Percentiles rank a stretch among this genome's conserved stretches.
Evolutionary conservation across 2,888 invertebrate species (phyloP).

Genomic region (Coenonympha glycerion): DNA sequence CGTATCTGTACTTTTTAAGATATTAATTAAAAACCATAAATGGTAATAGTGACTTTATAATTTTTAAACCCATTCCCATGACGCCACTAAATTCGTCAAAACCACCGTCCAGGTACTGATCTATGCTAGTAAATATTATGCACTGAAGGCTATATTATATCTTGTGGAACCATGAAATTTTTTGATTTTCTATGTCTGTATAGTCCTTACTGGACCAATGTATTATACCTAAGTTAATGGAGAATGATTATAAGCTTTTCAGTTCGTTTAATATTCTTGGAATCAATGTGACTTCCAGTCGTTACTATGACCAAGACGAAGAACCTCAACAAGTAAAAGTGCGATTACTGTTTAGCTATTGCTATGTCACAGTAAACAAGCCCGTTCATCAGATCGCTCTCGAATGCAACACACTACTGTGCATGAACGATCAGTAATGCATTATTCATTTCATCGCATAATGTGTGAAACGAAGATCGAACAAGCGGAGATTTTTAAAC

Average conservation of each 20-base stretch:
- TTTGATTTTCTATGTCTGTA: not conserved
- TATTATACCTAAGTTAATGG: not conserved
- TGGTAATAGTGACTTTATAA: no score
- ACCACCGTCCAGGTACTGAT: not conserved
- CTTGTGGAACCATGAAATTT: constrained; percentile 10
- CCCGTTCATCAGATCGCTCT: constrained; percentile 30
- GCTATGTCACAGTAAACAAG: constrained; percentile 9
- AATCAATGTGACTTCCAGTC: not conserved
- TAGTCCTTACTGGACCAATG: not conserved
- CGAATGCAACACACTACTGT: constrained; percentile 29
- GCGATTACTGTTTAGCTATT: constrained; percentile 1
- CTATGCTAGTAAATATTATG: not conserved
- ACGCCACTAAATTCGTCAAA: not conserved
- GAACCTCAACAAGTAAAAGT: constrained; percentile 3
- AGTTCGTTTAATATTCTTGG: not conserved
- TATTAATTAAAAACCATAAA: no score
- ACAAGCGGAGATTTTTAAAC: constrained; percentile 4
- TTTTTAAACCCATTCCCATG: no score
- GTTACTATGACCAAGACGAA: not conserved
- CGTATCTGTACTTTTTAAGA: no score
- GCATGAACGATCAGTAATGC: constrained; percentile 33
- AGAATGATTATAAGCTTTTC: not conserved
- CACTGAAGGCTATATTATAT: no score
- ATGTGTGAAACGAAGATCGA: constrained; percentile 22
- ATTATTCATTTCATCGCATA: constrained; percentile 35